Percentiles rank a stretch among this genome's conserved stretches.
Evolutionary conservation across 2,113 vertebrate genomes (phyloP).

Genomic region (Nyctibius bracteatus): DNA sequence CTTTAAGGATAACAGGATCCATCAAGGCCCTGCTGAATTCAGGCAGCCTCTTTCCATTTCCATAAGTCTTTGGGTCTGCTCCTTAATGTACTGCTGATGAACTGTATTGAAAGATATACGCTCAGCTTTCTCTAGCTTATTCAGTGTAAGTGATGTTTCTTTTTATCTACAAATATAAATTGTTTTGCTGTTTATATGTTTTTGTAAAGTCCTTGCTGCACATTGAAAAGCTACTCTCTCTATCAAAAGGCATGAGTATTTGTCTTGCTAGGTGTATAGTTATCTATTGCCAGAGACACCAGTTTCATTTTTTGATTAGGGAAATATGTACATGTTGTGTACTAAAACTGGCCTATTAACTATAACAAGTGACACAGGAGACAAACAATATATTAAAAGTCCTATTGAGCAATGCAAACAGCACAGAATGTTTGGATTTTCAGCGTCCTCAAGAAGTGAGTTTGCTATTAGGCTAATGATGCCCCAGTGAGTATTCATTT

Average conservation of each 20-base stretch:
- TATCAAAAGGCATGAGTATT: not conserved
- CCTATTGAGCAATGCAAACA: not conserved
- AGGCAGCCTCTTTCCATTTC: not conserved
- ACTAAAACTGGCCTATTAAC: no score
- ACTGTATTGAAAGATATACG: not conserved
- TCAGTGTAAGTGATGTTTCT: not conserved
- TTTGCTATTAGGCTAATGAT: not conserved
- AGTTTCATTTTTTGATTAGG: not conserved
- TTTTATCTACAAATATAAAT: not conserved
- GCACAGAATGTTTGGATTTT: not conserved
- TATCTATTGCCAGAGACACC: not conserved
- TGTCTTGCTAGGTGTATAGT: not conserved
- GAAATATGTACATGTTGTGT: not conserved
- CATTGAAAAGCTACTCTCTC: not conserved
- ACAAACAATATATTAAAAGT: not conserved
- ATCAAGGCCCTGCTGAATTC: not conserved
- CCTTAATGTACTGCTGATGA: not conserved
- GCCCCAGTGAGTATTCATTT: slow-evolving; percentile 3
- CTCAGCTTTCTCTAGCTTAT: not conserved
- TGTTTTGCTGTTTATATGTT: not conserved
- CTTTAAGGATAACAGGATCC: not conserved
- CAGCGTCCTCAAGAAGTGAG: not conserved
- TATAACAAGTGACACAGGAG: not conserved
- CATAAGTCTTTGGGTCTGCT: not conserved
- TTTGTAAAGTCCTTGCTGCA: not conserved